Percentiles rank a stretch among this genome's conserved stretches.
These are phyloP conservation scores for Enteromius mattozi DNA, from an alignment of 2,797 vertebrate genomes.

Conservation along the genomic window DNA sequence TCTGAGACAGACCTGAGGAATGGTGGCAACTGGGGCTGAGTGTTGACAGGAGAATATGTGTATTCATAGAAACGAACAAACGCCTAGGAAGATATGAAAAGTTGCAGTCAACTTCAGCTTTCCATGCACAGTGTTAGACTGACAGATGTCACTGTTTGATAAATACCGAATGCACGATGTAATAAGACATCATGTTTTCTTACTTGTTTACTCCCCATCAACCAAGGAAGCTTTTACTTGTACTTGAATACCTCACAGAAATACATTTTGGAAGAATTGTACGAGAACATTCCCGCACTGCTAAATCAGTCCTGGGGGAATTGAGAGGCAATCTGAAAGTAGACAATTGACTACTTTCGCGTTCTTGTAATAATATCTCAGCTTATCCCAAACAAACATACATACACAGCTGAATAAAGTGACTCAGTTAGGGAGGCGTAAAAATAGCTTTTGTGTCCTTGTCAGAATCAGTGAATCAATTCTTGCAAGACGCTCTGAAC, in stretches of 20 bases:
- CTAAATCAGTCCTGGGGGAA: not conserved
- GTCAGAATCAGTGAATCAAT: slow-evolving; percentile 48
- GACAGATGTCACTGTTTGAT: slow-evolving; percentile 20
- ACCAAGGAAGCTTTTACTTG: slow-evolving; percentile 1
- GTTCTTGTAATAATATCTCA: slow-evolving; percentile 64
- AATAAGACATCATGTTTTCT: slow-evolving; percentile 32
- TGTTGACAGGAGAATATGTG: slow-evolving; percentile 30
- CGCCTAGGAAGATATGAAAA: slow-evolving; percentile 32
- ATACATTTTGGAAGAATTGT: slow-evolving; percentile 6
- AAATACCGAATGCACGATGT: slow-evolving; percentile 5
- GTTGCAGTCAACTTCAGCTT: slow-evolving; percentile 28
- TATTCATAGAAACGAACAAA: slow-evolving; percentile 30
- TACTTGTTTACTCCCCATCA: not conserved
- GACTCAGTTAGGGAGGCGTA: slow-evolving; percentile 21
- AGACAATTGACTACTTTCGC: slow-evolving; percentile 28
- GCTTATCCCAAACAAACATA: slow-evolving; percentile 55
- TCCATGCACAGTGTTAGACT: not conserved
- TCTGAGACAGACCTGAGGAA: slow-evolving; percentile 44
- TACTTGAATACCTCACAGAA: slow-evolving; percentile 7
- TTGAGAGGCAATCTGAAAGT: not conserved
- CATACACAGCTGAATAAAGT: slow-evolving; percentile 50
- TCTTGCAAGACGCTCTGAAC: slow-evolving; percentile 35
- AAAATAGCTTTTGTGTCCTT: slow-evolving; percentile 41
- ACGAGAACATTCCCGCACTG: not conserved
- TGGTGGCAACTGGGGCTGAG: slow-evolving; percentile 60